These are phyloP conservation scores for Neodontobutis hainanensis DNA, from an alignment of 2,113 vertebrate species.

Conservation along the genomic window DNA sequence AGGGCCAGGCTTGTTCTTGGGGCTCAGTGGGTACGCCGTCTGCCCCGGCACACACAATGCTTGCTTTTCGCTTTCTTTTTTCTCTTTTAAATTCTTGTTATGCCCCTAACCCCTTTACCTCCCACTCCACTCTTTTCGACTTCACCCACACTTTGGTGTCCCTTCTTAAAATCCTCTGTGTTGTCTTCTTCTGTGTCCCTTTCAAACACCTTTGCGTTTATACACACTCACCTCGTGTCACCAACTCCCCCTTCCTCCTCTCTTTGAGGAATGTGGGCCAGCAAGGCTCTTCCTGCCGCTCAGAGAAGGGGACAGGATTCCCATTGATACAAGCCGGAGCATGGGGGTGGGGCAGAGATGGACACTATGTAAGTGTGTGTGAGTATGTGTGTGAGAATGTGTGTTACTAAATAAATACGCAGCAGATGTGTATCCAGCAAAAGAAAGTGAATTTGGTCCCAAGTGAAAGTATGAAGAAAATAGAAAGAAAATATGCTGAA, in stretches of 20 bases:
- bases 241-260: constrained; percentile 46
- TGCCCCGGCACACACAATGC: constrained; percentile 63
- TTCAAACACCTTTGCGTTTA: constrained; percentile 33
- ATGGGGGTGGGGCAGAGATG: constrained; percentile 63
- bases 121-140: constrained; percentile 3
- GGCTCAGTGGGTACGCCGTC: constrained; percentile 57
- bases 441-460: constrained; percentile 26
- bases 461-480: constrained; percentile 25
- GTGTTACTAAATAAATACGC: constrained; percentile 57
- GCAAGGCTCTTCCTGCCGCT: constrained; percentile 72
- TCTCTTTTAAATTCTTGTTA: constrained; percentile 34
- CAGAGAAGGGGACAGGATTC: constrained; percentile 76
- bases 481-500: constrained; percentile 5
- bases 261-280: constrained; percentile 74
- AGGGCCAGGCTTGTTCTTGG: constrained; percentile 72
- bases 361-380: constrained; percentile 43
- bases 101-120: constrained; percentile 17
- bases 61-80: constrained; percentile 57
- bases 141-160: constrained; percentile 1
- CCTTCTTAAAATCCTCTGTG: neutral
- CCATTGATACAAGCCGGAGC: constrained; percentile 75
- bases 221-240: constrained; percentile 43
- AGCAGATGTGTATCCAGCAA: constrained; percentile 39
- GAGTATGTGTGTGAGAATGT: constrained; percentile 5
- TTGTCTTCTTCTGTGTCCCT: constrained; percentile 12